Conservation (phyloP, 23 tunicate species). For the Ascidia mentula region DNA sequence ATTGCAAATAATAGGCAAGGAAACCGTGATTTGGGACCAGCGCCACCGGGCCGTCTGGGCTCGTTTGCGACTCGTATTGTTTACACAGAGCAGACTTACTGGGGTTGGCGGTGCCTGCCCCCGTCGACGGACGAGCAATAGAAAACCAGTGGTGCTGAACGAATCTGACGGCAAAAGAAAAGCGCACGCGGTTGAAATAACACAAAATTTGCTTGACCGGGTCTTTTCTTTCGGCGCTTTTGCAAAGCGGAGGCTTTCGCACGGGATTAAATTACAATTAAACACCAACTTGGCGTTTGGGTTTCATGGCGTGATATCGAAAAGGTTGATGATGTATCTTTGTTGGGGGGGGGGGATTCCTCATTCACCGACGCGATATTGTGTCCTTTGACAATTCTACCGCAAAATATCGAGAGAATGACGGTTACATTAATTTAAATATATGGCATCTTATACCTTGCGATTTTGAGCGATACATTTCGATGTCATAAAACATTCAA, state of each 20-base stretch:
- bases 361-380: too few relatives aligned
- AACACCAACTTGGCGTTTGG: not conserved
- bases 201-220: not conserved
- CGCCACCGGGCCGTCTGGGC: too few relatives aligned
- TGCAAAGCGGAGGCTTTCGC: not conserved
- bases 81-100: not conserved
- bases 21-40: not conserved
- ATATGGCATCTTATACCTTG: too few relatives aligned
- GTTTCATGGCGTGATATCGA: too few relatives aligned
- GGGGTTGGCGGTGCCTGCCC: not conserved
- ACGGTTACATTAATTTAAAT: too few relatives aligned
- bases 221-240: not conserved
- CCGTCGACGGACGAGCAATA: constrained; percentile 8
- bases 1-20: not conserved
- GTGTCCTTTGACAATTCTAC: too few relatives aligned
- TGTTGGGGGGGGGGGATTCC: too few relatives aligned
- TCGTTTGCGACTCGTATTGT: not conserved
- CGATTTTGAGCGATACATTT: too few relatives aligned
- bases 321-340: too few relatives aligned
- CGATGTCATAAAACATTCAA: too few relatives aligned
- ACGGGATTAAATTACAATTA: not conserved
- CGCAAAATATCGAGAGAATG: too few relatives aligned
- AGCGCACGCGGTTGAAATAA: not conserved
- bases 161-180: not conserved
- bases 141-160: not conserved